These are phyloP conservation scores for Lepilemur septentrionalis DNA, from an alignment of 2,797 vertebrate species.

Conservation along the genomic window DNA sequence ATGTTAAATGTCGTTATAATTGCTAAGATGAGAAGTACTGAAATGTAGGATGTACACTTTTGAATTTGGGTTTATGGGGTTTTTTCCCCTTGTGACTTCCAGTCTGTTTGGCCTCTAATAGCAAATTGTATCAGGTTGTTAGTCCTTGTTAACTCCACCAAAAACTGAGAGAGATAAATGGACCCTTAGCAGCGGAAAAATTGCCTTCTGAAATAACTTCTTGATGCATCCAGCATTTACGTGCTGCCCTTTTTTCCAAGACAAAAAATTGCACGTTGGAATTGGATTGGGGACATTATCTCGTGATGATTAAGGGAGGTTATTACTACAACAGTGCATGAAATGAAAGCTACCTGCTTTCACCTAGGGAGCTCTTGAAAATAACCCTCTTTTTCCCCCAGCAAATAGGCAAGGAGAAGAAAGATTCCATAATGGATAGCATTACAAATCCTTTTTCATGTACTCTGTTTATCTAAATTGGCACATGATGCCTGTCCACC, in stretches of 20 bases:
- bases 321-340: constrained; percentile 13
- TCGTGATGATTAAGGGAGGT: constrained; percentile 51
- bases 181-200: constrained; percentile 42
- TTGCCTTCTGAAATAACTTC: constrained; percentile 48
- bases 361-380: constrained; percentile 4
- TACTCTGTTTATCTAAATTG: constrained; percentile 34
- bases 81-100: not conserved
- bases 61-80: not conserved
- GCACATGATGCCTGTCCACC: constrained; percentile 20
- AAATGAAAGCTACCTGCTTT: constrained; percentile 47
- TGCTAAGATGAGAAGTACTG: not conserved
- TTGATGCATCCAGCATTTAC: not conserved
- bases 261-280: constrained; percentile 53
- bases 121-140: not conserved
- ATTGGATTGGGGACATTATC: constrained; percentile 59
- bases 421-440: constrained; percentile 38
- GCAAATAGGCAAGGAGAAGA: constrained; percentile 31
- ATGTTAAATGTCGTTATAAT: not conserved
- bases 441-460: not conserved
- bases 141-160: not conserved
- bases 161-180: constrained; percentile 52
- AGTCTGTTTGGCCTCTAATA: not conserved
- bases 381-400: not conserved
- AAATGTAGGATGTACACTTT: not conserved
- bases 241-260: constrained; percentile 44